Evolutionary conservation across 2,888 invertebrate species (phyloP).

Genomic region (Arrhopalites spinosus): DNA sequence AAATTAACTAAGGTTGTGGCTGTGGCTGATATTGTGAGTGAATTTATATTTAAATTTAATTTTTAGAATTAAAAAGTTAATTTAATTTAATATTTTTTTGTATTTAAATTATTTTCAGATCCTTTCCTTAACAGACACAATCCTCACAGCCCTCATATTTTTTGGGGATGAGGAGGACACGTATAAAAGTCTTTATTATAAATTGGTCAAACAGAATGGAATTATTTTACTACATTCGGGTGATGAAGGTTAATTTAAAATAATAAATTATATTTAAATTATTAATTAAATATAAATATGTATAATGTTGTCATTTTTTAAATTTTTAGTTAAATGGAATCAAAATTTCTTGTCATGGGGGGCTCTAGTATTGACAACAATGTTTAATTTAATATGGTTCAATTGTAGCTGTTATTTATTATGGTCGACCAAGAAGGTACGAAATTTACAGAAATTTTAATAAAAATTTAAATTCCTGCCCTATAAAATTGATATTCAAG

Average conservation of each 20-base stretch:
- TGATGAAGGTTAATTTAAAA: constrained; percentile 26
- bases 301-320: neutral
- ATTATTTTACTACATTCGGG: constrained; percentile 24
- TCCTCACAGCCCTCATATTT: constrained; percentile 33
- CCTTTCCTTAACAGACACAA: constrained; percentile 26
- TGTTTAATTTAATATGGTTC: constrained; percentile 38
- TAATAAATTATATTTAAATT: neutral
- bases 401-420: constrained; percentile 31
- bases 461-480: neutral
- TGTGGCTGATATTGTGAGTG: constrained; percentile 29
- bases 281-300: neutral
- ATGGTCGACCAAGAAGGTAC: constrained; percentile 27
- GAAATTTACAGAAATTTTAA: neutral
- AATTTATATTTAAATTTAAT: neutral
- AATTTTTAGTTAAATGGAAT: constrained; percentile 27
- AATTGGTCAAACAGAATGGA: constrained; percentile 35
- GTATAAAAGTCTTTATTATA: constrained; percentile 36
- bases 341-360: constrained; percentile 27
- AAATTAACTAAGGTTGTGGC: constrained; percentile 32
- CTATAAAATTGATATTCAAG: neutral
- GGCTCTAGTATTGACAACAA: constrained; percentile 31
- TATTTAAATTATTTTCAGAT: constrained; percentile 18
- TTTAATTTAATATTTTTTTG: neutral
- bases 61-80: neutral
- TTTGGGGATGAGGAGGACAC: constrained; percentile 35